phyloP scores from a whole-genome alignment of 2,888 invertebrate genomes.

The Eumacrocentrus americanus region DNA sequence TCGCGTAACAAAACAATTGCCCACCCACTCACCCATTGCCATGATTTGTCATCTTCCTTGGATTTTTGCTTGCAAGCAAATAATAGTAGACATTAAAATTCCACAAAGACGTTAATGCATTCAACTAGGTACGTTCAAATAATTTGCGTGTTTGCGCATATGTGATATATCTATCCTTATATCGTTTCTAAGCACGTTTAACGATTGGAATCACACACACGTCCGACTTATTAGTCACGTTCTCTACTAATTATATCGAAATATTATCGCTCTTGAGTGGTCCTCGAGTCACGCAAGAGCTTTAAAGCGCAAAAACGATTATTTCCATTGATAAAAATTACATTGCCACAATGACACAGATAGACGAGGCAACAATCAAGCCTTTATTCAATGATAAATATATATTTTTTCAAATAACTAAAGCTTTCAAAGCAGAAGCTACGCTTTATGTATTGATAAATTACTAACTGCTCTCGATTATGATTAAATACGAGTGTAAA shows the following conservation, averaged over 20 bases:
- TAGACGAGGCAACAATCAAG: too few species aligned
- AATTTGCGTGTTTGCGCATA: conserved; percentile 8
- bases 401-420: too few species aligned
- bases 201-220: background rate
- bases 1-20: conserved; percentile 26
- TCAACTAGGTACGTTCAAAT: background rate
- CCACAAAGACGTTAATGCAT: background rate
- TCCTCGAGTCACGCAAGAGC: too few species aligned
- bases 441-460: too few species aligned
- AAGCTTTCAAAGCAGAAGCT: too few species aligned
- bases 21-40: conserved; percentile 52
- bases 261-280: background rate
- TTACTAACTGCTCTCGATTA: too few species aligned
- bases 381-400: too few species aligned
- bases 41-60: conserved; percentile 48
- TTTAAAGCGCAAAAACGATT: too few species aligned
- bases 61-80: conserved; percentile 51
- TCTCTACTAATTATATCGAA: background rate
- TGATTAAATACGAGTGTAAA: too few species aligned
- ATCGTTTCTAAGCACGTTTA: background rate
- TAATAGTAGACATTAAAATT: conserved; percentile 29
- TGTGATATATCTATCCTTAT: too few species aligned
- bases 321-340: too few species aligned
- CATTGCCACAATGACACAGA: too few species aligned
- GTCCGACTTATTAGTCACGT: background rate